Base-by-base conservation (phyloP, 2,797 vertebrate genomes). In the Synanceia verrucosa region DNA sequence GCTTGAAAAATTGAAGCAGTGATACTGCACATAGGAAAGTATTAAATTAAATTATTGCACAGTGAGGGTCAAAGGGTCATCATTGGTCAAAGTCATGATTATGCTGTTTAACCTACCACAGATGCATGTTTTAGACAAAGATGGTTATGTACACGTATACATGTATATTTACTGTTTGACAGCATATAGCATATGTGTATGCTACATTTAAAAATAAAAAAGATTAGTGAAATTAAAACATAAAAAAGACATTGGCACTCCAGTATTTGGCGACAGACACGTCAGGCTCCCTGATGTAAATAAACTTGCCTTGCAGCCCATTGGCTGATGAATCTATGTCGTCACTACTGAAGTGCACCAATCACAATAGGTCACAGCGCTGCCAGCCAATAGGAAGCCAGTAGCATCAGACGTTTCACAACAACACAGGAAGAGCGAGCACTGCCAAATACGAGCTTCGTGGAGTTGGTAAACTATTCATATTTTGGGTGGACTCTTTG, bases 321-420 rank as follows among this genome's bases (percentile, higher is more conserved):
- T 36, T 56, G 33, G 33, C 21, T 36, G 13, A 56, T 16, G 36
- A 9, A 16, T n/a, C 29, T 41, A 34, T 21, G 3, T 31, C n/a
- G 6, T 37, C 21, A 8, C 8, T 11, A 2, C 10, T 1, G 1
- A 6, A 28, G 11, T 23, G 5, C 14, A 69, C 89, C 90, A 91
- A 91, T 92, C 83, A 87, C 21, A 76, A 19, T 28, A 41, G n/a
- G 18, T 0, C 29, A n/a, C 7, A 9, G 10, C 7, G 3, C 37
- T 34, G 12, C 65, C 81, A 59, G 34, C 92, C 89, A 93, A 92
- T 92, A 46, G 46, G 46, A 71, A 66, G 12, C 33, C 51, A 67
- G 44, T 23, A 68, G 8, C 13, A 0, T n/a, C n/a, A n/a, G n/a
- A 52, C 58, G 46, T 53, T 21, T 33, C 1, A 50, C 8, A 59